Evolutionary conservation across 2,888 invertebrate genomes (phyloP).

Genomic region (Teleogryllus oceanicus): DNA sequence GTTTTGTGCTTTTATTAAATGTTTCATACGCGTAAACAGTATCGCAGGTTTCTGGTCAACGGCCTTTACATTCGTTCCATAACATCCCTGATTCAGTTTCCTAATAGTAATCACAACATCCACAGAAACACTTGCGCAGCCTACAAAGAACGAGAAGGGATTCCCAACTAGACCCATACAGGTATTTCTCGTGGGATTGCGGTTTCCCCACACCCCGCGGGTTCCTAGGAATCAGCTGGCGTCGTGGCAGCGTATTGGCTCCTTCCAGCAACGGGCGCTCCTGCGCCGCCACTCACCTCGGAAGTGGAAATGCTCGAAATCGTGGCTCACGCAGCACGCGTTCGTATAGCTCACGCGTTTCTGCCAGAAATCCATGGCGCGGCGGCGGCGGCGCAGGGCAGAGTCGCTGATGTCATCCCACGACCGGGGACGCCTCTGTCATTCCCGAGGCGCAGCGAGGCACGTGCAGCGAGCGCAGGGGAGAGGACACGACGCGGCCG

Average conservation of each 20-base stretch:
- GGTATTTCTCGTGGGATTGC: no score
- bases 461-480: background rate
- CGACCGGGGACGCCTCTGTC: background rate
- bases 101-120: no score
- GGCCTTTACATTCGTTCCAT: no score
- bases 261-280: background rate
- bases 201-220: no score
- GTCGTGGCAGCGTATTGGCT: background rate
- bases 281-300: background rate
- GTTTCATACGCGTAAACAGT: no score
- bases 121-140: no score
- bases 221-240: background rate
- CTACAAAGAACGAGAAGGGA: no score
- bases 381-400: background rate
- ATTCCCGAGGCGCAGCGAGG: background rate
- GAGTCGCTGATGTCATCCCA: background rate
- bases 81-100: no score
- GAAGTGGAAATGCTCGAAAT: background rate
- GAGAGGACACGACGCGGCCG: background rate
- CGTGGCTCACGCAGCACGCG: background rate
- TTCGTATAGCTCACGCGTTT: conserved; percentile 1
- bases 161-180: no score
- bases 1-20: no score
- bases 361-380: background rate
- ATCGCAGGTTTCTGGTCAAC: no score